These are phyloP conservation scores for Scophthalmus maximus DNA, from an alignment of 2,113 vertebrate species.

Conservation along the genomic window DNA sequence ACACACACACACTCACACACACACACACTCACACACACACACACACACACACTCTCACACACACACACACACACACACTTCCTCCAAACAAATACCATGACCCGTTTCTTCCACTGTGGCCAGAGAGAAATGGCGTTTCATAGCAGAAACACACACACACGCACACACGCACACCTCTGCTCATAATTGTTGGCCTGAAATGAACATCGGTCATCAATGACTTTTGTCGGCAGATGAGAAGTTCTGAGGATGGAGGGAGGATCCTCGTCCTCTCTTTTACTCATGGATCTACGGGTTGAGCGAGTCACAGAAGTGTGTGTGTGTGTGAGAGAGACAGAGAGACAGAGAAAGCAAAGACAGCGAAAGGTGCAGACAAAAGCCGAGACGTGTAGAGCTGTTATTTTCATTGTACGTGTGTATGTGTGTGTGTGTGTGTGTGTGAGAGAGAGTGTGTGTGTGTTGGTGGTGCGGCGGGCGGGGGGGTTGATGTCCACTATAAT, in stretches of 20 bases:
- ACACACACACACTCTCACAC: constrained; percentile 19
- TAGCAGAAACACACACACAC: constrained; percentile 71
- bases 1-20: neutral
- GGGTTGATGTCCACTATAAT: constrained; percentile 75
- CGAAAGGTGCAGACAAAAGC: constrained; percentile 51
- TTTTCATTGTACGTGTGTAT: constrained; percentile 47
- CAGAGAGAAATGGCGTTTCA: constrained; percentile 88
- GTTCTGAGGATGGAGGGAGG: constrained; percentile 57
- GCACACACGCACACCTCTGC: constrained; percentile 63
- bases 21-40: constrained; percentile 21
- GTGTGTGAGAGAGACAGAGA: neutral
- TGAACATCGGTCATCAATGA: constrained; percentile 82
- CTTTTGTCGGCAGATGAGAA: constrained; percentile 88
- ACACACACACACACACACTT: constrained; percentile 36
- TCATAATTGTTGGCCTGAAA: constrained; percentile 93
- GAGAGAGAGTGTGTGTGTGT: constrained; percentile 12
- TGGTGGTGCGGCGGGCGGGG: neutral
- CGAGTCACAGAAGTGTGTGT: neutral
- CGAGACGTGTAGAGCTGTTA: constrained; percentile 47
- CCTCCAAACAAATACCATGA: constrained; percentile 93
- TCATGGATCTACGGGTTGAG: constrained; percentile 23
- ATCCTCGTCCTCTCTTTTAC: constrained; percentile 3
- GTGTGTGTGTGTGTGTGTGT: constrained; percentile 12
- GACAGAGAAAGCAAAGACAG: neutral
- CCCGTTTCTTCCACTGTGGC: constrained; percentile 88